A percentile compares a stretch with the other conserved stretches of the same genome.
Conservation (phyloP, 2,797 vertebrate species). For the Pipistrellus kuhlii region DNA sequence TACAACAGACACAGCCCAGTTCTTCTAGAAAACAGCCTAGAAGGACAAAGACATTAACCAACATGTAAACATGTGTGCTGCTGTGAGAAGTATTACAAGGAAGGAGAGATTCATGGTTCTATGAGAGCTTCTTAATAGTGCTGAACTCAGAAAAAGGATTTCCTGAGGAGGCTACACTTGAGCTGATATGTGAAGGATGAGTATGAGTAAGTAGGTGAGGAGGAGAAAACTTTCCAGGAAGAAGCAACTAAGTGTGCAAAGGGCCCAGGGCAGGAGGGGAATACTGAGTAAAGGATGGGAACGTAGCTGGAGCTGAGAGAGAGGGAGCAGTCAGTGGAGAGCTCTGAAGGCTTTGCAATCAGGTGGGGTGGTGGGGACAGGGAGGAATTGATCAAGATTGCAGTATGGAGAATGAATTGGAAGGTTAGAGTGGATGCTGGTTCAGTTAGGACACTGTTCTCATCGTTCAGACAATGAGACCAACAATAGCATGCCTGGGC, state of each 20-base stretch:
- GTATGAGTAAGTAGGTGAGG: neutral
- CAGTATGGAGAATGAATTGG: neutral
- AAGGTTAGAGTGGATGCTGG: neutral
- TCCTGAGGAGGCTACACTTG: neutral
- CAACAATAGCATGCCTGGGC: too few relatives aligned
- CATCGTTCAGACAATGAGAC: neutral
- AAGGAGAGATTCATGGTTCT: neutral
- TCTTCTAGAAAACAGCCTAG: neutral
- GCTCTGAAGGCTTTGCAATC: neutral
- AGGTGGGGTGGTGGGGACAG: accelerated
- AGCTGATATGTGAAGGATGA: neutral
- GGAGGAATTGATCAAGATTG: neutral
- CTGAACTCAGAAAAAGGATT: neutral
- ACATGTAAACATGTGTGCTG: neutral
- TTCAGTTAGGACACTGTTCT: neutral
- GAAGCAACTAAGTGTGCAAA: neutral
- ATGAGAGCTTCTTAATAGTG: neutral
- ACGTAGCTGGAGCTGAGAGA: neutral
- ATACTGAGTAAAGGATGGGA: too few relatives aligned
- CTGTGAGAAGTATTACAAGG: neutral
- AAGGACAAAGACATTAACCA: neutral
- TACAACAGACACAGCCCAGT: neutral
- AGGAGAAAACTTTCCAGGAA: neutral
- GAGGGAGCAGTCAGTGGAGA: neutral
- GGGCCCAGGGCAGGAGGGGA: neutral